A percentile compares a stretch with the other conserved stretches of the same genome.
Evolutionary conservation across 2,888 invertebrate species (phyloP).

Genomic region (Beris morrisii): DNA sequence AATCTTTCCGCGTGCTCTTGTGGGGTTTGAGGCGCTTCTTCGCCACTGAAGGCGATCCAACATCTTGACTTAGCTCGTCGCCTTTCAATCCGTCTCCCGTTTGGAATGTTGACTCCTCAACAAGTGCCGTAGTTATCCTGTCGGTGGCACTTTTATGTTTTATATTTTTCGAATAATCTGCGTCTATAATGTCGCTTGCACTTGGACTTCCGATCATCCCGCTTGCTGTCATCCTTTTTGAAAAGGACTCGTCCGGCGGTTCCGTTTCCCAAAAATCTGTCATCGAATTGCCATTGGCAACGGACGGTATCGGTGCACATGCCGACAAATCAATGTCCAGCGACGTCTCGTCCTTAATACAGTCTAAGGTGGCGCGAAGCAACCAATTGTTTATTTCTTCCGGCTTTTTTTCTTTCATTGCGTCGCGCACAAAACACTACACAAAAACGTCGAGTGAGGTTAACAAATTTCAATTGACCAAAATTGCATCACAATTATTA

Average conservation of each 20-base stretch:
- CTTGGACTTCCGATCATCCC: no score
- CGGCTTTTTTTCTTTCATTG: conserved; percentile 41
- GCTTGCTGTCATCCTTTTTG: no score
- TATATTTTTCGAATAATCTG: no score
- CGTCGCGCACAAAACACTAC: conserved; percentile 1
- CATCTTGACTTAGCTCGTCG: no score
- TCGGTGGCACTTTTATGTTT: no score
- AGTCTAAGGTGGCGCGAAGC: conserved; percentile 53
- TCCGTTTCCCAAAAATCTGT: conserved; percentile 55
- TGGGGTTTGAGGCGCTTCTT: conserved; percentile 41
- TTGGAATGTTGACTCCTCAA: no score
- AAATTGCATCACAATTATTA: conserved; percentile 35
- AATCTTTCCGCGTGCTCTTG: conserved; percentile 53
- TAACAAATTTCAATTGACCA: conserved; percentile 36
- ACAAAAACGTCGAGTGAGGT: conserved; percentile 18
- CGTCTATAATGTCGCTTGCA: no score
- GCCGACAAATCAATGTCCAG: conserved; percentile 53
- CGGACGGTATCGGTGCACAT: conserved; percentile 52
- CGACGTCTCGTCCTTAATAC: conserved; percentile 53
- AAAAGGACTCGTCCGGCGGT: conserved; percentile 45
- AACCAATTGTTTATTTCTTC: conserved; percentile 53
- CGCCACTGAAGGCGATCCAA: conserved; percentile 43
- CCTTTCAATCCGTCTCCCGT: no score
- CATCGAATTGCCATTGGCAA: conserved; percentile 11
- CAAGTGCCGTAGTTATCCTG: no score